Base-by-base conservation (phyloP, 2,113 vertebrate species). In the Carassius gibelio region DNA sequence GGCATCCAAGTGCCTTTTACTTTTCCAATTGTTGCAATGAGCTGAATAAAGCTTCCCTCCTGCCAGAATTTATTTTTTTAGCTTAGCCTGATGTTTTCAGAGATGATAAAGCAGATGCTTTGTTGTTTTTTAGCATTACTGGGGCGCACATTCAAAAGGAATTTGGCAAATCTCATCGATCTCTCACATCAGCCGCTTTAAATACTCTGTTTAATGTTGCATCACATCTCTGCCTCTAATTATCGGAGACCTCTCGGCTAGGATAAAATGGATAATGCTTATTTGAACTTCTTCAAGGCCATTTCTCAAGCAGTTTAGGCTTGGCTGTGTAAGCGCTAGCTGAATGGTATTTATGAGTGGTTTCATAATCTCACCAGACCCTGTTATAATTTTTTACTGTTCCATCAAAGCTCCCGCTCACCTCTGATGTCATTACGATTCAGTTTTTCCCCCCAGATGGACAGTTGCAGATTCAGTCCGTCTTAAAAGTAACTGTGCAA, bases 191-290 rank as follows among this genome's bases (percentile, higher is more conserved):
- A 52, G 38, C 77, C 72, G 45, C 62, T 81, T 85, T 87, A 69
- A 85, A 66, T 81, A 61, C 82, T 84, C 48, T 84, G 83, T 71
- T 85, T 72, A 89, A 68, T 84, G 88, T 88, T 68, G 75, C 83
- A 77, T 88, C 75, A 86, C 69, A n/a, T 83, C 48, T 8, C 76
- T 81, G 71, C 59, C 77, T 69, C 72, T 86, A 87, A 86, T 88
- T 84, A 85, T 87, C 8, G 52, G 38, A 71, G 21, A 57, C 38
- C 81, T 78, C 62, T 88, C 55, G 36, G 68, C 71, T 76, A 45
- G 36, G 81, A 64, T 68, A 57, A 76, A 87, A 84, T 80, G 81
- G 72, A 77, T 80, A 72, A 81, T 76, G 26, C 64, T 83, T 86
- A 59, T 78, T 78, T 71, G 45, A 75, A 75, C 59, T 45, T 81